A percentile compares a stretch with the other conserved stretches of the same genome.
These are phyloP conservation scores for Unio pictorum DNA, from an alignment of 2,888 invertebrate genomes.

Conservation along the genomic window DNA sequence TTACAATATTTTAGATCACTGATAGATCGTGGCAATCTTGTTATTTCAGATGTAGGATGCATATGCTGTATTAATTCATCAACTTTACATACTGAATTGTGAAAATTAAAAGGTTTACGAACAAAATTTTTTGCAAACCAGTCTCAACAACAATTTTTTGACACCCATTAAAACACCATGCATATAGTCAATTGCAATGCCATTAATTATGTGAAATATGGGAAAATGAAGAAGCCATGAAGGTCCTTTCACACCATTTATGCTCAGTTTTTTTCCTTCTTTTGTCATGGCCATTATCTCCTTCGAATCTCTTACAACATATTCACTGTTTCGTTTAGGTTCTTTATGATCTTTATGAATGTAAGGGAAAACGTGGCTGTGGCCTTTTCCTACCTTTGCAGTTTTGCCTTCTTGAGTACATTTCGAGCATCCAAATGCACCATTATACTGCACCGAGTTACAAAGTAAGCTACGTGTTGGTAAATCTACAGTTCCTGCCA, in stretches of 20 bases:
- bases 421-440: slow-evolving; percentile 13
- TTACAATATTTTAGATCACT: slow-evolving; percentile 12
- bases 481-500: slow-evolving; percentile 12
- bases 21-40: slow-evolving; percentile 4
- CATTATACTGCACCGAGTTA: slow-evolving; percentile 18
- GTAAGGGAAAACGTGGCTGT: slow-evolving; percentile 8
- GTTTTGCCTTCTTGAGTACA: slow-evolving; percentile 9
- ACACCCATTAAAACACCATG: slow-evolving; percentile 17
- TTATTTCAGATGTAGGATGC: slow-evolving; percentile 1
- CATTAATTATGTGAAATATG: not conserved
- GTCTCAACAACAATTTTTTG: slow-evolving; percentile 7
- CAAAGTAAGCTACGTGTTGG: slow-evolving; percentile 13
- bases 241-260: slow-evolving; percentile 4
- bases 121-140: slow-evolving; percentile 9
- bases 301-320: slow-evolving; percentile 1
- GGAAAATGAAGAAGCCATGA: too few species aligned
- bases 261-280: slow-evolving; percentile 8
- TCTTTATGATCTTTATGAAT: slow-evolving; percentile 4
- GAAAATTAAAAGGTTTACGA: not conserved
- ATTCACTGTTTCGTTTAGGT: slow-evolving; percentile 3
- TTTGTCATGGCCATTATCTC: not conserved
- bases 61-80: slow-evolving; percentile 3
- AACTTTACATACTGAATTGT: not conserved
- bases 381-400: slow-evolving; percentile 13
- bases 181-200: slow-evolving; percentile 19